A percentile compares a stretch with the other conserved stretches of the same genome.
Evolutionary conservation across 2,888 invertebrate species (phyloP).

Genomic region (Smittia sp.): DNA sequence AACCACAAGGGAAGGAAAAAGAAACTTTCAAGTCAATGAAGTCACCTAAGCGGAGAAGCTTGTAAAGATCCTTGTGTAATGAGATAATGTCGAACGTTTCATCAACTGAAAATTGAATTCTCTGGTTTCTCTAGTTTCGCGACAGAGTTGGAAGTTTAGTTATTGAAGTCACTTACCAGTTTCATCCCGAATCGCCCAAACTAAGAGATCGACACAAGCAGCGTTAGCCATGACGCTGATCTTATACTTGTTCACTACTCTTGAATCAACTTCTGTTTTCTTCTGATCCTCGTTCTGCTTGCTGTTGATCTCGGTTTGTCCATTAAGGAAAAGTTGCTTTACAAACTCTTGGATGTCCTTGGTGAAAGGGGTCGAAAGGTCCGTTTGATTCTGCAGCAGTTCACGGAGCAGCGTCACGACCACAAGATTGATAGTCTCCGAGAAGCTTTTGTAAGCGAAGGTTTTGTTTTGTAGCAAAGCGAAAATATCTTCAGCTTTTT

Average conservation of each 20-base stretch:
- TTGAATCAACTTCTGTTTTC: slow-evolving; percentile 68
- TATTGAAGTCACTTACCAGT: slow-evolving; percentile 63
- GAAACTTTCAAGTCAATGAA: slow-evolving; percentile 1
- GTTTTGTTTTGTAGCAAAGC: slow-evolving; percentile 69
- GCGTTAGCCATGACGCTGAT: slow-evolving; percentile 96
- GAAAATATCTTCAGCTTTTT: slow-evolving; percentile 77
- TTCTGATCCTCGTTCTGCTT: slow-evolving; percentile 85
- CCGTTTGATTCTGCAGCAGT: slow-evolving; percentile 83
- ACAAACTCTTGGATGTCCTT: slow-evolving; percentile 92
- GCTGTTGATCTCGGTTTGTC: slow-evolving; percentile 88
- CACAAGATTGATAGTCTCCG: slow-evolving; percentile 90
- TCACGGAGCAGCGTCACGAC: slow-evolving; percentile 90
- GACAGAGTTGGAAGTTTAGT: not conserved
- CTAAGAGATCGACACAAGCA: slow-evolving; percentile 93
- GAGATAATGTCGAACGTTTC: slow-evolving; percentile 69
- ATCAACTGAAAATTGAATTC: slow-evolving; percentile 59
- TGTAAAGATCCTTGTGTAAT: slow-evolving; percentile 69
- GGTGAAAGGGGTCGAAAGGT: slow-evolving; percentile 84
- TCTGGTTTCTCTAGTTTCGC: not conserved
- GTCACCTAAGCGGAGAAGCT: slow-evolving; percentile 59
- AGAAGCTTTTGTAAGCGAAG: slow-evolving; percentile 92
- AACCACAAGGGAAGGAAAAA: slow-evolving; percentile 41
- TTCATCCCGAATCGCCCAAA: slow-evolving; percentile 97
- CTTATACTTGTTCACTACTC: slow-evolving; percentile 83
- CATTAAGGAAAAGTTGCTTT: slow-evolving; percentile 82